Percentiles rank a stretch among this genome's conserved stretches.
Evolutionary conservation across 2,888 invertebrate species (phyloP).

Genomic region (Crepidodera aurea): DNA sequence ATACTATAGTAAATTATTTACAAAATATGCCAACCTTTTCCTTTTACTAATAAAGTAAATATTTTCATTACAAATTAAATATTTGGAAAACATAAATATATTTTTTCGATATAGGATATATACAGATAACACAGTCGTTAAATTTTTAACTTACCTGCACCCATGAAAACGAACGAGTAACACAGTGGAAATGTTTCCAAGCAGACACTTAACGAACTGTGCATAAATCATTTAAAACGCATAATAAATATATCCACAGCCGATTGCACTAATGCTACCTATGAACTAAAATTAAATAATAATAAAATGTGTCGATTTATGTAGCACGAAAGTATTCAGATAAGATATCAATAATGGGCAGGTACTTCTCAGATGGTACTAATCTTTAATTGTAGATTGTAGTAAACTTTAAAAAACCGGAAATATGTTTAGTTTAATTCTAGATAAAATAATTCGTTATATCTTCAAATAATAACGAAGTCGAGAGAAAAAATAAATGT

Average conservation of each 20-base stretch:
- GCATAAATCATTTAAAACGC: no score
- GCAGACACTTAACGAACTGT: no score
- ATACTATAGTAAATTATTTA: not conserved
- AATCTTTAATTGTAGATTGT: not conserved
- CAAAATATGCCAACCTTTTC: conserved; percentile 1
- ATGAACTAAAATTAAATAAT: not conserved
- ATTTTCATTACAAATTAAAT: conserved; percentile 5
- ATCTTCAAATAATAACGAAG: no score
- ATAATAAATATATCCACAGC: not conserved
- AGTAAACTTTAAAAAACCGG: not conserved
- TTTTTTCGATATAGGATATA: no score
- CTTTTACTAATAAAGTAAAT: conserved; percentile 15
- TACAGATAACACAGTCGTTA: no score
- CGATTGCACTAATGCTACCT: not conserved
- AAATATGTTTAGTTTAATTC: not conserved
- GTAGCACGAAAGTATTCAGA: conserved; percentile 1
- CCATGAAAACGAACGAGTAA: no score
- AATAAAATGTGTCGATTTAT: not conserved
- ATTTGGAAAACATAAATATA: conserved; percentile 4
- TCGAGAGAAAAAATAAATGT: no score
- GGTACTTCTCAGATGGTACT: not conserved
- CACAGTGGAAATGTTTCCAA: no score
- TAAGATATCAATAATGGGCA: conserved; percentile 10
- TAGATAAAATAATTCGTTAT: no score
- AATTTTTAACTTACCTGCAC: not conserved